A percentile compares a stretch with the other conserved stretches of the same genome.
Conservation (phyloP, 1,140 invertebrate species). For the Drosophila erecta region DNA sequence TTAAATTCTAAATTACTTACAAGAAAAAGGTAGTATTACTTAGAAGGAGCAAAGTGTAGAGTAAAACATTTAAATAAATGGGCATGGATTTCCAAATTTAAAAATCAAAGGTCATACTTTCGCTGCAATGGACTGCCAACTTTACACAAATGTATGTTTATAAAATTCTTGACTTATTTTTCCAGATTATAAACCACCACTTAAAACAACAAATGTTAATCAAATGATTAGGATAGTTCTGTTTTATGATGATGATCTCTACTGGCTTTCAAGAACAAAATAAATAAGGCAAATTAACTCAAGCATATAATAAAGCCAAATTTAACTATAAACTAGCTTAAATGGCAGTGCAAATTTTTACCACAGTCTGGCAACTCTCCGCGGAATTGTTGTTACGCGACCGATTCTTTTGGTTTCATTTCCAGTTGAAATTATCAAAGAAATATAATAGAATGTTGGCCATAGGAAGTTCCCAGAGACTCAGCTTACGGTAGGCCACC, state of each 20-base stretch:
- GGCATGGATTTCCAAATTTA: too few species aligned
- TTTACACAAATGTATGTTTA: background rate
- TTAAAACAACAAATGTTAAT: too few species aligned
- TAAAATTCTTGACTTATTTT: background rate
- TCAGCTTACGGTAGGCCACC: conserved; percentile 39
- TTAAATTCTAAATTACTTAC: too few species aligned
- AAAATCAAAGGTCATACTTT: background rate
- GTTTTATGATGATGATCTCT: too few species aligned
- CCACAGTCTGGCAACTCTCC: conserved; percentile 4
- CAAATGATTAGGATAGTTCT: too few species aligned
- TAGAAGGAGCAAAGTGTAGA: too few species aligned
- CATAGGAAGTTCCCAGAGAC: conserved; percentile 37
- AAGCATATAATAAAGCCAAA: background rate
- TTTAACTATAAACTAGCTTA: background rate
- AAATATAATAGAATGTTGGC: conserved; percentile 53
- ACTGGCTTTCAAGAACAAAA: too few species aligned
- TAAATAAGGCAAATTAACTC: too few species aligned
- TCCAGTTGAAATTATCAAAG: conserved; percentile 45
- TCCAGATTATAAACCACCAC: too few species aligned
- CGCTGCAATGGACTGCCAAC: background rate
- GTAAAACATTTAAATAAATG: too few species aligned
- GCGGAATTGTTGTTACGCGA: conserved; percentile 70
- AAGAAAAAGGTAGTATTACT: too few species aligned
- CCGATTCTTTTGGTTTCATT: conserved; percentile 51
- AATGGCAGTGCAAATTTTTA: too few species aligned